Evolutionary conservation across 2,113 vertebrate species (phyloP), one percentile per base, ranked within the genome.

Genomic region (Pachycephala philippinensis): DNA sequence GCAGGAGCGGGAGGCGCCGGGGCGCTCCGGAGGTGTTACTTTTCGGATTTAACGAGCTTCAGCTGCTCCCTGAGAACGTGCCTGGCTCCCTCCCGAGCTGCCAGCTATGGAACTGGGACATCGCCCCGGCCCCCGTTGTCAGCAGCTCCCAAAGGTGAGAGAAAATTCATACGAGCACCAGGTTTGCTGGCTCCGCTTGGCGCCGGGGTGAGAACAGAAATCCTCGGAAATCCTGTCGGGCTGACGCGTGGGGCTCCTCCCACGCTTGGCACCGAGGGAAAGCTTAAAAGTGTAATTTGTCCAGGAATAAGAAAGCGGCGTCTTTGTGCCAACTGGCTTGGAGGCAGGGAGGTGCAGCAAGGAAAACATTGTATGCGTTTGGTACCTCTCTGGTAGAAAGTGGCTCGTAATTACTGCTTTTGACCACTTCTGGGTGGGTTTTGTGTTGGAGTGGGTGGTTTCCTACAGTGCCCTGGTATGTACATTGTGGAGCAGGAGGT

Each of bases 341-440:
- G 94, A 97, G 95, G 87, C 93, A 96, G 95, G 3, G 60, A 97
- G 88, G 91, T 82, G 80, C 81, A 95, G 83, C 89, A 54, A 81
- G 71, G 72, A 69, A 93, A 87, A 94, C 49, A 30, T 40, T 49
- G 52, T 40, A n/a, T 12, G 81, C 35, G 56, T 61, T 89, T 95
- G 68, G 82, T 35, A 45, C 44, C 72, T 71, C 79, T 63, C 35
- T 2, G 4, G n/a, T 14, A 45, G 39, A 45, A 84, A 15, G 45
- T 50, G 76, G 37, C 23, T 85, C 5, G 0, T 76, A 76, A 70
- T 90, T 65, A 27, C 31, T 69, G 70, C 71, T 89, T 85, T 83
- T 89, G 49, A 60, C 9, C 56, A 15, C n/a, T 37, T n/a, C 42
- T 59, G 69, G 68, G 85, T 63, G 53, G 72, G 40, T 23, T 37